These are phyloP conservation scores for Diloba caeruleocephala DNA, from an alignment of 2,888 invertebrate genomes.

Conservation along the genomic window DNA sequence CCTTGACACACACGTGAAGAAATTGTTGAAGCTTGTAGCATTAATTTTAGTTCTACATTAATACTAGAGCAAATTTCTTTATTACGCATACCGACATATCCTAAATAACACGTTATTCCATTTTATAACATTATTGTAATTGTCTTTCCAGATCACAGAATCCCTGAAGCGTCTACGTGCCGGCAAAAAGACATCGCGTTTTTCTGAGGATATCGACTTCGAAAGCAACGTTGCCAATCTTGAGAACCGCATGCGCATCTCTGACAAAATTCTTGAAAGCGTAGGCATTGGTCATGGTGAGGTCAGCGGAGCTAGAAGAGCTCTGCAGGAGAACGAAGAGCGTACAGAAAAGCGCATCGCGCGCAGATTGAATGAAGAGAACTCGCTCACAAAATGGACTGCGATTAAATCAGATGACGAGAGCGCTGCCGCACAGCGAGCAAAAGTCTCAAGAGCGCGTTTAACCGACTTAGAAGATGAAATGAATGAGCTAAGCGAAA, in stretches of 20 bases:
- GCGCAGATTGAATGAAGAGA: slow-evolving; percentile 79
- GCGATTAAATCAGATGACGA: slow-evolving; percentile 87
- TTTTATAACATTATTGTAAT: slow-evolving; percentile 16
- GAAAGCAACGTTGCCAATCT: slow-evolving; percentile 89
- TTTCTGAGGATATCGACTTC: slow-evolving; percentile 90
- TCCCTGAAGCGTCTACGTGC: slow-evolving; percentile 90
- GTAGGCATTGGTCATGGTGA: slow-evolving; percentile 90
- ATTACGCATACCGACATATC: background rate
- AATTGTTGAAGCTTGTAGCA: background rate
- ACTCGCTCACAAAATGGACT: slow-evolving; percentile 90
- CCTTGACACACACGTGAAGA: slow-evolving; percentile 17
- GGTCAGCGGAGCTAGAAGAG: slow-evolving; percentile 82
- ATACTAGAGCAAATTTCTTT: slow-evolving; percentile 1
- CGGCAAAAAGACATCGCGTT: slow-evolving; percentile 89
- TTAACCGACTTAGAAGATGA: slow-evolving; percentile 93
- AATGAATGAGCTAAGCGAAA: slow-evolving; percentile 92
- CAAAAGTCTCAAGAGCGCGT: slow-evolving; percentile 91
- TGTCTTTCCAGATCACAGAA: slow-evolving; percentile 87
- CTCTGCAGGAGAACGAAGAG: slow-evolving; percentile 83
- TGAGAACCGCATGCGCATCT: slow-evolving; percentile 89
- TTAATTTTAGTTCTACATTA: slow-evolving; percentile 9
- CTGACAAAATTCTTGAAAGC: slow-evolving; percentile 91
- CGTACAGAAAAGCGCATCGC: slow-evolving; percentile 84
- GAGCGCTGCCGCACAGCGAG: slow-evolving; percentile 90
- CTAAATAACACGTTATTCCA: slow-evolving; percentile 1